Base-by-base conservation (phyloP, 2,888 invertebrate genomes). In the Morinoia aosen region DNA sequence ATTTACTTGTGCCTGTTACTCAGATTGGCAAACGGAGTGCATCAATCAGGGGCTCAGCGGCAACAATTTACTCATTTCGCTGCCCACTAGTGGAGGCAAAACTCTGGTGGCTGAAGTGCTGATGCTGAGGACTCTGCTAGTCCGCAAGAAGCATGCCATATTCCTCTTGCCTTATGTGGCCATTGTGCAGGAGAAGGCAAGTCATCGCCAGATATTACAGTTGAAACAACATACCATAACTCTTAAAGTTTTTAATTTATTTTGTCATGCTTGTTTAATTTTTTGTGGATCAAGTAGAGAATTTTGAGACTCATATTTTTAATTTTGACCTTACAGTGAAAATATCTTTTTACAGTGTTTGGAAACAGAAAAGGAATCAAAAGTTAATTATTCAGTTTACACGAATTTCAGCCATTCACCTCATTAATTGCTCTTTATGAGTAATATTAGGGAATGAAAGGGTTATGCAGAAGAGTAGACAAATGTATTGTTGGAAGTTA, bases 11-110 rank as follows among this genome's bases (percentile, higher is more conserved):
- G 16, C 2, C 7, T 76, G 16, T 10, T 76, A 33, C 57, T 16
- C 97, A 99, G 99, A 98, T 97, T 99, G 99, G 99, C 99, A 99
- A 97, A 98, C 98, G 97, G 99, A 99, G 97, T 99, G 99, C 97
- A 97, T 99, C 10, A 98, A 98, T 96, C 56, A 91, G 90, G 96
- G 96, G 14, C 97, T 99, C 88, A 98, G 98, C n/a, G 98, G 98
- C 5, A 98, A 98, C 96, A 99, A 99, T 97, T 98, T 99, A 91
- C 98, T 99, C 96, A 99, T 99, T 97, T 98, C 99, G 0, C 97
- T 99, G 91, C 99, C 99, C 0, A 99, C 99, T 0, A 99, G 99
- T 97, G 99, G 99, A 0, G 99, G 99, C 0, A 99, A 99, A 97
- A 99, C 99, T 0, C 97, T 99, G 58, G 99, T 99, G 25, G 99